Conservation (phyloP, 2,888 invertebrate species). For the Polyommatus iphigenia region DNA sequence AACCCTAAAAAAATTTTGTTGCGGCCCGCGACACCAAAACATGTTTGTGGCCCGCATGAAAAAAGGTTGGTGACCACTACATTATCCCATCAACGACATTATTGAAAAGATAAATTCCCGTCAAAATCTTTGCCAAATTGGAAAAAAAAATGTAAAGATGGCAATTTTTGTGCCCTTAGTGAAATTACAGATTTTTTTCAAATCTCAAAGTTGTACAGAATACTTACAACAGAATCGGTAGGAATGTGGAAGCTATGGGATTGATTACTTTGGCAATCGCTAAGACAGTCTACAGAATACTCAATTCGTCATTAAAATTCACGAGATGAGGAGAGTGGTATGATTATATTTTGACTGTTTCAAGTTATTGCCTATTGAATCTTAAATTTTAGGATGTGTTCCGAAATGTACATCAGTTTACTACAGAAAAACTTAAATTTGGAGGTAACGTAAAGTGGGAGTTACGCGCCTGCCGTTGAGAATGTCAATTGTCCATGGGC, state of each 20-base stretch:
- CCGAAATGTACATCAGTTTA: not conserved
- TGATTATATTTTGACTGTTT: not conserved
- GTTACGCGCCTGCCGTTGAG: no score
- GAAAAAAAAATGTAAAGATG: not conserved
- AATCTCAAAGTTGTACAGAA: not conserved
- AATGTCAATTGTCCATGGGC: no score
- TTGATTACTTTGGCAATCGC: constrained; percentile 1
- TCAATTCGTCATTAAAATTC: not conserved
- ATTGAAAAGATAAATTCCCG: no score
- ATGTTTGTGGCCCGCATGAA: no score
- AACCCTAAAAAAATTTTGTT: no score
- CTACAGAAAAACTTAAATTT: not conserved
- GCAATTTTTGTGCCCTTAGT: not conserved
- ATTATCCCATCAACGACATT: no score
- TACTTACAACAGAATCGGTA: not conserved
- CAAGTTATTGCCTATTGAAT: not conserved
- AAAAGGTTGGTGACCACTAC: no score
- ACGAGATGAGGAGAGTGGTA: not conserved
- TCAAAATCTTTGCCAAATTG: no score
- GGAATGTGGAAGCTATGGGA: not conserved
- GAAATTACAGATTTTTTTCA: not conserved
- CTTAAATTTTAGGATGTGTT: not conserved
- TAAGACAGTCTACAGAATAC: not conserved
- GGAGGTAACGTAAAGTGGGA: not conserved
- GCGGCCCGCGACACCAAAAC: no score